Evolutionary conservation across 2,113 vertebrate species (phyloP).

Genomic region (Centropristis striata): DNA sequence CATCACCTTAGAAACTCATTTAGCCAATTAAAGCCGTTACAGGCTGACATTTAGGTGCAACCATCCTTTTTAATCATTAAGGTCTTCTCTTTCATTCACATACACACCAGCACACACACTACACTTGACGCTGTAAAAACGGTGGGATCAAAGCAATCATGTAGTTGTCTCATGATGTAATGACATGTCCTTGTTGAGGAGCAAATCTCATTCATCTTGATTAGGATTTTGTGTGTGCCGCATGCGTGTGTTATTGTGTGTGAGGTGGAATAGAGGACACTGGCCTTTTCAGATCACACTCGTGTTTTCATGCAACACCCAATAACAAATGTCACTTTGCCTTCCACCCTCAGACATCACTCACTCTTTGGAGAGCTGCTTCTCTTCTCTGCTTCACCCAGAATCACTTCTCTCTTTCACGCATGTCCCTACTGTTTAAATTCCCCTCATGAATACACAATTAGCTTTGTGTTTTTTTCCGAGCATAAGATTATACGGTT

Average conservation of each 20-base stretch:
- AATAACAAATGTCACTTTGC: slow-evolving; percentile 51
- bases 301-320: slow-evolving; percentile 40
- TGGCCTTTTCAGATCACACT: slow-evolving; percentile 42
- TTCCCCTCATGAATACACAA: slow-evolving; percentile 1
- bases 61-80: slow-evolving; percentile 57
- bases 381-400: slow-evolving; percentile 8
- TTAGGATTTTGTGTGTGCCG: slow-evolving; percentile 31
- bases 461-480: slow-evolving; percentile 14
- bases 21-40: slow-evolving; percentile 72
- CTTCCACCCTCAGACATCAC: slow-evolving; percentile 27
- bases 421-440: background rate
- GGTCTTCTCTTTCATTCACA: background rate
- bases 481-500: slow-evolving; percentile 9
- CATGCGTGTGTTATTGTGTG: slow-evolving; percentile 5
- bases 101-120: background rate
- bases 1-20: slow-evolving; percentile 80
- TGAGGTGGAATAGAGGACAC: slow-evolving; percentile 58
- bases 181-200: slow-evolving; percentile 46
- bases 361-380: slow-evolving; percentile 20
- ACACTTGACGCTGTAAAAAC: slow-evolving; percentile 27
- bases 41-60: slow-evolving; percentile 65
- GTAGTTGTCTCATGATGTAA: slow-evolving; percentile 56
- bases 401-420: slow-evolving; percentile 16
- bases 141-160: slow-evolving; percentile 47
- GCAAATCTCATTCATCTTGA: slow-evolving; percentile 64